These are phyloP conservation scores for Microplitis mediator DNA, from an alignment of 1,140 invertebrate species.

Conservation along the genomic window DNA sequence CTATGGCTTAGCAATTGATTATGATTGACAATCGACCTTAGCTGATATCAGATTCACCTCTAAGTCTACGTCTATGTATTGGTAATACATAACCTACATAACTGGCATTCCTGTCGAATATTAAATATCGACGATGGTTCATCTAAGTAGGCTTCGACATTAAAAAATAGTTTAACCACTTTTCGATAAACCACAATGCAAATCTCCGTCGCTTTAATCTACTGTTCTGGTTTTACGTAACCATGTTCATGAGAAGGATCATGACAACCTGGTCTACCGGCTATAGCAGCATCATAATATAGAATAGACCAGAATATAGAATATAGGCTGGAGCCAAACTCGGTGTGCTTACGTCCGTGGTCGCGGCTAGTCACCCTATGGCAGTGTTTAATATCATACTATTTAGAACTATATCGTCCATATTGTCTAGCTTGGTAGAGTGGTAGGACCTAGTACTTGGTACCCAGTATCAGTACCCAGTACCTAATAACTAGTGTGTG, in stretches of 20 bases:
- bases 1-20: too few relatives aligned
- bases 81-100: too few relatives aligned
- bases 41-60: too few relatives aligned
- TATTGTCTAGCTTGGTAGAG: too few relatives aligned
- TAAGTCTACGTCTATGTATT: too few relatives aligned
- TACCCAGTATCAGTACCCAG: too few relatives aligned
- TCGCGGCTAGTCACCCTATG: conserved; percentile 32
- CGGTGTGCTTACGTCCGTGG: conserved; percentile 24
- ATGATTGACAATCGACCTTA: too few relatives aligned
- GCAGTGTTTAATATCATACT: conserved; percentile 15
- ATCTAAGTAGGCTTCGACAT: neutral
- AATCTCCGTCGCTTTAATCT: conserved; percentile 6
- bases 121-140: neutral
- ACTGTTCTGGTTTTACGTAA: neutral
- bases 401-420: conserved; percentile 2
- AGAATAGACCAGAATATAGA: neutral
- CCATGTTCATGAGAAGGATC: conserved; percentile 14
- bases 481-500: neutral
- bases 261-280: conserved; percentile 7
- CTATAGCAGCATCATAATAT: neutral
- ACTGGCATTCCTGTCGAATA: too few relatives aligned
- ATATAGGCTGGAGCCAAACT: neutral
- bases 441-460: too few relatives aligned
- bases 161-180: neutral
- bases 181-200: neutral